Evolutionary conservation across 2,888 invertebrate genomes (phyloP), one percentile per base, ranked within the genome.

Genomic region (Latrodectus elegans): DNA sequence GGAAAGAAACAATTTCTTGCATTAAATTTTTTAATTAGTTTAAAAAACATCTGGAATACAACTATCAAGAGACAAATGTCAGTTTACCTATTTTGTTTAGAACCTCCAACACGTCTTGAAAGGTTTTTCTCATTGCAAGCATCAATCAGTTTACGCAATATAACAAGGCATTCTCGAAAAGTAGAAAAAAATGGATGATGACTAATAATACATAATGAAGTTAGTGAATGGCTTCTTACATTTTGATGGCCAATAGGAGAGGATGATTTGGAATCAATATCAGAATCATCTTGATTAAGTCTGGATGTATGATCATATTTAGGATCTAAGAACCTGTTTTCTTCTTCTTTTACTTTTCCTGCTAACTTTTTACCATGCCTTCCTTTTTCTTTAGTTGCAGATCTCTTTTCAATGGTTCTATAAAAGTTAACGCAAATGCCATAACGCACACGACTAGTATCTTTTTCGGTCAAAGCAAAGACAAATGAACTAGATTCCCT

Each of bases 101-200:
- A 97, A 89, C 97, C 96, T 79, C 97, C 97, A 64, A 97, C 96
- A 90, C 97, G 95, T 91, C 96, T 95, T 26, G 97, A 91, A 89
- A 92, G 91, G 38, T 92, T 92, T 91, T 97, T 96, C 93, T 98
- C 97, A 93, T 99, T 98, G 93, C 99, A 99, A 87, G 98, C 97
- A 93, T 99, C 99, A 91, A 99, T 98, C 90, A 99, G 94, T 92
- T 96, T 96, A 93, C 98, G 97, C 91, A 99, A 94, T 91, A 98
- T 96, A 93, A 96, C 97, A 91, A 99, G 95, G 94, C 99, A 98
- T 94, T 99, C 98, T 90, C 99, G 96, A 94, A 99, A 99, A 91
- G 97, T 97, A 89, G 99, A 96, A 93, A 99, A 98, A 93, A 99
- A 99, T 64, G 99, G 99, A 94, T 99, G 99, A 94, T 99, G 99